Evolutionary conservation across 1,140 invertebrate genomes (phyloP), one percentile per base, ranked within the genome.

Genomic region (Metaphire vulgaris): DNA sequence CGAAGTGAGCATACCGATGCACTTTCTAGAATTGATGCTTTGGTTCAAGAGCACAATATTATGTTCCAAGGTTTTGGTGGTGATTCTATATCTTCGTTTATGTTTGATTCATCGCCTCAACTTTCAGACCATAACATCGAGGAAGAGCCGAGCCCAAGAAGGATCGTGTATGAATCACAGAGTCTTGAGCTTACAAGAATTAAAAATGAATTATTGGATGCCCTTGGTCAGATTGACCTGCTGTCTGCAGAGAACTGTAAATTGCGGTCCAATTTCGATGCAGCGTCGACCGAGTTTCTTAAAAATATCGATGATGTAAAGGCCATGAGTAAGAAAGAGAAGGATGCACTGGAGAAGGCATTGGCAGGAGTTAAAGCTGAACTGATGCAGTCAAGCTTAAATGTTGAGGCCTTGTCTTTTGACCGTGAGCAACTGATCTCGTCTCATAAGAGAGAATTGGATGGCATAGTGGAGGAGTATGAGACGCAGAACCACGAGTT

Each of bases 141-240:
- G 28, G 72, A 73, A 41, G 72, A 73, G 15, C 72, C 32, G 15
- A 73, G 72, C 72, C 72, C 72, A 1, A 73, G 28, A 29, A 64
- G 28, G 41, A 30, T 73, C 16, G 41, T 73, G 15, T 34, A 28
- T 56, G 32, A 73, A 41, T 15, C 33, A 34, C 33, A 34, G n/a
- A 31, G 32, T 2, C 1, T 73, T 0, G 72, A 73, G 72, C 33
- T 73, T 73, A n/a, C 32, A n/a, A 1, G 31, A 6, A 28, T 73
- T 26, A 73, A 34, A n/a, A n/a, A 31, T 34, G 26, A 34, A 14
- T 34, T 73, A 34, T 34, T 34, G 28, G 33, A 73, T 21, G 72
- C 72, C 16, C 32, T 29, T 30, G 72, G 41, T 28, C 32, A 64
- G 41, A 41, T 34, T 21, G 26, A 73, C 1, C 28, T 30, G 16